These are phyloP conservation scores for Festucalex cinctus DNA, from an alignment of 2,113 vertebrate genomes.

Conservation along the genomic window DNA sequence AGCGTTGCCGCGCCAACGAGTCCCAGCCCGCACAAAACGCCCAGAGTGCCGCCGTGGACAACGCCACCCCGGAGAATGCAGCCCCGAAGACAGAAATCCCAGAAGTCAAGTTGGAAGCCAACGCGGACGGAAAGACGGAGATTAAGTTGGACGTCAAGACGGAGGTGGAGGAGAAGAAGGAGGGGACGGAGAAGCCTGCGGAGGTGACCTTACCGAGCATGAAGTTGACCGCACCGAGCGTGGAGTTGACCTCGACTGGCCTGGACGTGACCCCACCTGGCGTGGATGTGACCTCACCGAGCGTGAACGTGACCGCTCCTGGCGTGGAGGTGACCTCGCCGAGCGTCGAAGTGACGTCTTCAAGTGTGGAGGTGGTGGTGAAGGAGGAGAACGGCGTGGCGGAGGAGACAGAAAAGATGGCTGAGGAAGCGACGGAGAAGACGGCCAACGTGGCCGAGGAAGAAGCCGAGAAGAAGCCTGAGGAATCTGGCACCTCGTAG, in stretches of 20 bases:
- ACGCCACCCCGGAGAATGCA: constrained; percentile 2
- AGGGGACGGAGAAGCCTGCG: constrained; percentile 18
- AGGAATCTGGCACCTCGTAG: constrained; percentile 61
- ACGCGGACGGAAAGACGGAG: constrained; percentile 21
- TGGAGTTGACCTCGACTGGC: neutral
- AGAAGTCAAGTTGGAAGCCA: constrained; percentile 23
- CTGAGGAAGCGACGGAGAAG: constrained; percentile 33
- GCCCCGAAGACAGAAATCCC: constrained; percentile 27
- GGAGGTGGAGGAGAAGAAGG: constrained; percentile 30
- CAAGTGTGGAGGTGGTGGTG: constrained; percentile 7
- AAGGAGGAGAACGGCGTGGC: constrained; percentile 14
- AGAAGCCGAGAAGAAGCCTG: constrained; percentile 54
- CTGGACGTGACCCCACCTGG: neutral
- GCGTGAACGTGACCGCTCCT: neutral
- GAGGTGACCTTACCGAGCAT: neutral
- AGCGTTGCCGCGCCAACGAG: constrained; percentile 33
- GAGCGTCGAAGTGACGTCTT: neutral
- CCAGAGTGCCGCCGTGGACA: constrained; percentile 30
- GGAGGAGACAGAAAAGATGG: constrained; percentile 36
- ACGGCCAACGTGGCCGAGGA: constrained; percentile 31
- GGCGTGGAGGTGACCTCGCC: neutral
- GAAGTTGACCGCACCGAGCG: neutral
- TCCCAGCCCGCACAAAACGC: constrained; percentile 39
- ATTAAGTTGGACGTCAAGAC: constrained; percentile 20
- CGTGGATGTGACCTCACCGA: neutral